These are phyloP conservation scores for Pentalonia nigronervosa DNA, from an alignment of 1,140 invertebrate species.

Conservation along the genomic window DNA sequence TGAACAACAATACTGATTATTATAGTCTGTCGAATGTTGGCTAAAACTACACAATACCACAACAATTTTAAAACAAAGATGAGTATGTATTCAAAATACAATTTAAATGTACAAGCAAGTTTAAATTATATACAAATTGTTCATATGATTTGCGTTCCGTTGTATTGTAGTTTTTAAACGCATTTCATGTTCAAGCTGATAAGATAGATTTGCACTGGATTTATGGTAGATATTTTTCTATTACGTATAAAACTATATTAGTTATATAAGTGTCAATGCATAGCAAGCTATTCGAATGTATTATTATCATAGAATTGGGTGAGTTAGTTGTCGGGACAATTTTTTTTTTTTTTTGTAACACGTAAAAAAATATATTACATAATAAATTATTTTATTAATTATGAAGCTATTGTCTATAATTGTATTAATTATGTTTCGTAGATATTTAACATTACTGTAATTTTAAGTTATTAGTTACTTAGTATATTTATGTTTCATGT, in stretches of 20 bases:
- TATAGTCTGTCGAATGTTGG: neutral
- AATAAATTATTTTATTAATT: neutral
- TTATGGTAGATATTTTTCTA: neutral
- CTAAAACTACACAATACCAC: neutral
- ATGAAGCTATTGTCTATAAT: neutral
- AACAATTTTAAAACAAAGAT: neutral
- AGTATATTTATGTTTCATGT: neutral
- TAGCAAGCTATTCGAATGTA: too few species aligned
- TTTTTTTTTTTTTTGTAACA: too few species aligned
- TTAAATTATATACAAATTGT: neutral
- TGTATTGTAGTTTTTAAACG: neutral
- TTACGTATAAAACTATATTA: too few species aligned
- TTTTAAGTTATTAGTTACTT: neutral
- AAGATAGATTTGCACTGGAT: neutral
- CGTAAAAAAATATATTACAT: too few species aligned
- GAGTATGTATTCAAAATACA: neutral
- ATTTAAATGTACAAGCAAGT: neutral
- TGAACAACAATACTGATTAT: too few species aligned
- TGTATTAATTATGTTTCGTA: neutral
- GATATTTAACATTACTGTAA: neutral
- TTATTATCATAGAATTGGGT: too few species aligned
- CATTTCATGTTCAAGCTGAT: neutral
- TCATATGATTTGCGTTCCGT: neutral
- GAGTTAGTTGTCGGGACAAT: too few species aligned
- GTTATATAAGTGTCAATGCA: too few species aligned